A percentile compares a stretch with the other conserved stretches of the same genome.
Conservation (phyloP, 2,797 vertebrate species). For the Gymnopithys bicolor region DNA sequence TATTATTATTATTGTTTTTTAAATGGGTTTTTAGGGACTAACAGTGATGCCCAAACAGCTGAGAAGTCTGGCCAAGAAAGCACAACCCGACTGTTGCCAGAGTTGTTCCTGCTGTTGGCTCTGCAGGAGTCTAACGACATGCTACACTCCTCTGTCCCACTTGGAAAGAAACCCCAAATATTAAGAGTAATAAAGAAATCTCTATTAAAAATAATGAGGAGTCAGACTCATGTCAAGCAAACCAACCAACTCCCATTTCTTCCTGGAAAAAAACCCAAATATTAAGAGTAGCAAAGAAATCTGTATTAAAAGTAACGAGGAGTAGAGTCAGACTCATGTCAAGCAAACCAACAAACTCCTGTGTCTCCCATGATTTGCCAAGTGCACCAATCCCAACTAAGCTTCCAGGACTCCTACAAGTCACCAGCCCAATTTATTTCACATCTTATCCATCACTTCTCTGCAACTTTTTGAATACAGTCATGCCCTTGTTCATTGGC, state of each 20-base stretch:
- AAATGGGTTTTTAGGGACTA: neutral
- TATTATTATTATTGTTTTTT: neutral
- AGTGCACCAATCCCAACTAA: neutral
- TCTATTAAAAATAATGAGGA: neutral
- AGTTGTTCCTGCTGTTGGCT: neutral
- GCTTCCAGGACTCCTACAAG: neutral
- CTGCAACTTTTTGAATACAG: neutral
- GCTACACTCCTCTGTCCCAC: accelerated
- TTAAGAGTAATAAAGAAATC: neutral
- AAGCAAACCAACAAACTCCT: neutral
- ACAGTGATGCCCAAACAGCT: neutral
- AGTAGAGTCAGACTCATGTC: neutral
- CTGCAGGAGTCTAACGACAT: neutral
- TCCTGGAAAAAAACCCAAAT: too few relatives aligned
- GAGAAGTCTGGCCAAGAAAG: neutral
- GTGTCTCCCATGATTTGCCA: neutral
- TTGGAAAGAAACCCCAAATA: neutral
- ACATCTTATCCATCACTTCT: neutral
- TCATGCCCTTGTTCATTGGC: neutral
- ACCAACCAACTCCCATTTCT: neutral
- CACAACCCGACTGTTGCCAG: neutral
- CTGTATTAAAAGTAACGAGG: neutral
- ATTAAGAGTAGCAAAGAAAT: neutral
- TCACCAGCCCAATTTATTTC: neutral
- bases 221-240: neutral